A percentile compares a stretch with the other conserved stretches of the same genome.
These are phyloP conservation scores for Synergus laeviventris DNA, from an alignment of 2,888 invertebrate species.

Conservation along the genomic window DNA sequence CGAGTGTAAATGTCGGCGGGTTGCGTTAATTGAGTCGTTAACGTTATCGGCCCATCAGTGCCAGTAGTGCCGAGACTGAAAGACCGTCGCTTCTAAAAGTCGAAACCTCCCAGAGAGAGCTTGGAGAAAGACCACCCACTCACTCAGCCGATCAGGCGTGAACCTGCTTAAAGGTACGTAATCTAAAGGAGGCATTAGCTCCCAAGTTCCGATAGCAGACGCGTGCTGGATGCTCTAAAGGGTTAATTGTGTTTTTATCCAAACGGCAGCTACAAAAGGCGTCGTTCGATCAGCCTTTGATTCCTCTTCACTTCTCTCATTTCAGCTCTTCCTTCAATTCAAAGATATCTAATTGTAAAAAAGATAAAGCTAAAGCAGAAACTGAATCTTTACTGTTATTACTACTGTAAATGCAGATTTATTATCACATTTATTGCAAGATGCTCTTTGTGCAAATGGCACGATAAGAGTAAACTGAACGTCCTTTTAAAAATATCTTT, in stretches of 20 bases:
- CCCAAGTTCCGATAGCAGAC: conserved; percentile 31
- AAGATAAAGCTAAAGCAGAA: background rate
- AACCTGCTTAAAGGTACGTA: conserved; percentile 40
- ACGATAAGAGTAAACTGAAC: background rate
- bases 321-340: conserved; percentile 15
- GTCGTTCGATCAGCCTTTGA: conserved; percentile 24
- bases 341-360: background rate
- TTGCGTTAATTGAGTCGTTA: conserved; percentile 26
- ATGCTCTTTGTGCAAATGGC: conserved; percentile 30
- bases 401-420: conserved; percentile 28
- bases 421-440: conserved; percentile 32
- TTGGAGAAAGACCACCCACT: conserved; percentile 37
- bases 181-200: conserved; percentile 40
- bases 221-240: conserved; percentile 36
- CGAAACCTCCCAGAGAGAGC: conserved; percentile 14
- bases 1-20: background rate
- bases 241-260: conserved; percentile 40
- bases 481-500: background rate
- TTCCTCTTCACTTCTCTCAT: conserved; percentile 15
- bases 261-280: conserved; percentile 28
- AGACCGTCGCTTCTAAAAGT: conserved; percentile 6
- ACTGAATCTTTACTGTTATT: conserved; percentile 21
- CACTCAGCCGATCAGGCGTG: conserved; percentile 39
- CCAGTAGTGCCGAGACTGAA: conserved; percentile 22
- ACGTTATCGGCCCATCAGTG: conserved; percentile 21